Base-by-base conservation (phyloP, 2,113 vertebrate species). In the Chionomys nivalis region DNA sequence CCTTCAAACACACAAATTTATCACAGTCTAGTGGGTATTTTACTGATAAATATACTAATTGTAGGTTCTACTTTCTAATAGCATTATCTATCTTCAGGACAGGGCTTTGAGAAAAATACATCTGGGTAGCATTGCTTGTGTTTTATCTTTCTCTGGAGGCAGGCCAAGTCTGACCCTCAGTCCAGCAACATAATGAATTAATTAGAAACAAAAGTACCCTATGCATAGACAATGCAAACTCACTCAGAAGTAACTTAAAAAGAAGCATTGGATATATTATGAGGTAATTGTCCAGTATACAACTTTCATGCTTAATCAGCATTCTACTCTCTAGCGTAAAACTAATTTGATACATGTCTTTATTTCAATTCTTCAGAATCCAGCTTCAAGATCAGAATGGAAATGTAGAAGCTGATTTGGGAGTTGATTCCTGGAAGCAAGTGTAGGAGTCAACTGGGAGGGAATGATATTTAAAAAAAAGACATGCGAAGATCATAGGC, bases 141-240 rank as follows among this genome's bases (percentile, higher is more conserved):
- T 98, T 98, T 98, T 97, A 97, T 98, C 98, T 98, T 98, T 96
- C 96, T 98, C 96, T 95, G 96, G 98, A 98, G 96, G 97, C 98
- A 97, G 98, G 97, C 96, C 95, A 96, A 96, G 97, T 98, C 98
- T 98, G 98, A 98, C 98, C 98, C 94, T 97, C 96, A 98, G 98
- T 97, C 98, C 95, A 98, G 98, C 96, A 97, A 97, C 98, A 98
- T 98, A 98, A 98, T 98, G 98, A 98, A 98, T 98, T 97, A 98
- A 97, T 97, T 98, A 96, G 90, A 97, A 98, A 98, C 98, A 98
- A 98, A 98, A 97, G 98, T 98, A 96, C 96, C 4, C 94, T 90
- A 95, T 98, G 97, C 97, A 98, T 96, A 98, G 98, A 98, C 98
- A 98, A 98, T 98, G 97, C 98, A 98, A 98, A 97, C 96, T 95